Conservation (phyloP, 2,797 vertebrate genomes). For the Liparis tanakae region DNA sequence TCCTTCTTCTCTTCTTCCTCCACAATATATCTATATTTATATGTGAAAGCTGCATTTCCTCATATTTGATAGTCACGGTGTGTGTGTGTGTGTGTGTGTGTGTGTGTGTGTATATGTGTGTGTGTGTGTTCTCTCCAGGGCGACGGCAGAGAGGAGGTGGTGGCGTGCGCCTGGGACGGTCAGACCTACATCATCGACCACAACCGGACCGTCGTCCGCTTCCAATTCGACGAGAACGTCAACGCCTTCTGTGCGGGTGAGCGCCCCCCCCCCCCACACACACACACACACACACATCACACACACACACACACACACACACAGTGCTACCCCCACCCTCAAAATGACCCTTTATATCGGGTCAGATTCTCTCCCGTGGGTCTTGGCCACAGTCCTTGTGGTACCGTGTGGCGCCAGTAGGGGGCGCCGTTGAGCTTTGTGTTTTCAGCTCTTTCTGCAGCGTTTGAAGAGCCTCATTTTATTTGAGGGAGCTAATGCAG, state of each 20-base stretch:
- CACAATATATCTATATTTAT: too few species aligned
- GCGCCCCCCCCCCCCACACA: slow-evolving; percentile 6
- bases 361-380: neutral
- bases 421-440: slow-evolving; percentile 52
- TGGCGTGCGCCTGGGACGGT: slow-evolving; percentile 98
- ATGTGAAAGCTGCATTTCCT: too few species aligned
- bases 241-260: slow-evolving; percentile 97
- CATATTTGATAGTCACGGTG: too few species aligned
- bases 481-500: slow-evolving; percentile 33
- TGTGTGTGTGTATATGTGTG: neutral
- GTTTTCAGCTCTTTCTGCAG: slow-evolving; percentile 17
- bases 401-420: slow-evolving; percentile 53
- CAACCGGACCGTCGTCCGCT: slow-evolving; percentile 92
- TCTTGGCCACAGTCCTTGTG: neutral
- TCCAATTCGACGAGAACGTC: slow-evolving; percentile 98
- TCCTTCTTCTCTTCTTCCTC: too few species aligned
- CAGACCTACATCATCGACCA: slow-evolving; percentile 99
- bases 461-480: slow-evolving; percentile 33
- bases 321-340: too few species aligned
- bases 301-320: too few species aligned
- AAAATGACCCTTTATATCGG: neutral
- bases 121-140: slow-evolving; percentile 79
- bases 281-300: too few species aligned
- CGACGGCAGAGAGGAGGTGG: slow-evolving; percentile 95
- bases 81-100: neutral